These are phyloP conservation scores for Agrilus planipennis DNA, from an alignment of 1,140 invertebrate species.

Conservation along the genomic window DNA sequence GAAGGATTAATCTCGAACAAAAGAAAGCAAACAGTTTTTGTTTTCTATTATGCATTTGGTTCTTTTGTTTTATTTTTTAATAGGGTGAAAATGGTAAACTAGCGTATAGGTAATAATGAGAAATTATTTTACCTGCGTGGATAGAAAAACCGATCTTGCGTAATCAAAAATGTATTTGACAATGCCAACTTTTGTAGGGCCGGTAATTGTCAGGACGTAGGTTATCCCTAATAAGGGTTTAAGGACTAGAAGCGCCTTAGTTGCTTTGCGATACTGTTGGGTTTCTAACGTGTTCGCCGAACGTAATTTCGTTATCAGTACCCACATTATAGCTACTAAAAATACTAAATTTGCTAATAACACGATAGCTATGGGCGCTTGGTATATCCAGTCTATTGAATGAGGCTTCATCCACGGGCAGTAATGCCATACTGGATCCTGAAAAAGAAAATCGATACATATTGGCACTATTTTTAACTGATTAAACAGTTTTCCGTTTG, in stretches of 20 bases:
- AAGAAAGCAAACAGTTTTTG: too few relatives aligned
- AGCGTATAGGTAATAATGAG: not conserved
- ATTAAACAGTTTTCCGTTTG: too few relatives aligned
- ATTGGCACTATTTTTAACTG: too few relatives aligned
- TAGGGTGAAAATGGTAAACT: too few relatives aligned
- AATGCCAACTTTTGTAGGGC: constrained; percentile 50
- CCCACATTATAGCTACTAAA: constrained; percentile 84
- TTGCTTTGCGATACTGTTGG: constrained; percentile 75
- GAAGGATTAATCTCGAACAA: too few relatives aligned
- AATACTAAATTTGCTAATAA: constrained; percentile 74
- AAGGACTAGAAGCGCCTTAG: constrained; percentile 73
- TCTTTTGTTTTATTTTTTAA: not conserved
- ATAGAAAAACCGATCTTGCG: constrained; percentile 56
- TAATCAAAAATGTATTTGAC: constrained; percentile 53
- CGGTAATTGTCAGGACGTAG: constrained; percentile 65
- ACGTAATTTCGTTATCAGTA: constrained; percentile 80
- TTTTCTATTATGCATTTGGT: too few relatives aligned
- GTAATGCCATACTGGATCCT: constrained; percentile 11
- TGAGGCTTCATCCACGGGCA: constrained; percentile 61
- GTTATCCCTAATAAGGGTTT: constrained; percentile 81
- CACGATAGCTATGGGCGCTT: constrained; percentile 56
- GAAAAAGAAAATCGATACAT: too few relatives aligned
- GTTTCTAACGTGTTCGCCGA: constrained; percentile 67
- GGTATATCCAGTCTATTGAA: constrained; percentile 66
- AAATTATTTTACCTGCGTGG: constrained; percentile 53